Conservation (phyloP, 2,888 invertebrate genomes). For the Eupithecia abbreviata region DNA sequence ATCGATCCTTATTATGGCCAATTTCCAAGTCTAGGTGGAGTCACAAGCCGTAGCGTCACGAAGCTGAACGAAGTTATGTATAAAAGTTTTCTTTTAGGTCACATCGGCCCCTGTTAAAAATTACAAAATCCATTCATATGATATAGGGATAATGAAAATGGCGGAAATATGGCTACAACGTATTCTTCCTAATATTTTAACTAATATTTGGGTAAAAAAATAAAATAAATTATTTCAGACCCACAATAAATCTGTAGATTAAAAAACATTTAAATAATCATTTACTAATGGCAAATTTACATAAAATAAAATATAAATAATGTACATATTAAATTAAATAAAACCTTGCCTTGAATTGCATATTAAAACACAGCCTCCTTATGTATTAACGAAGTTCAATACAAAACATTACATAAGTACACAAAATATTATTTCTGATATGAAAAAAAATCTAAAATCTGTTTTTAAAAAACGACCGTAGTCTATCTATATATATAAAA, state of each 20-base stretch:
- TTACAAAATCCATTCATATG: no score
- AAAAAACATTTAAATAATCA: no score
- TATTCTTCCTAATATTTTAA: neutral
- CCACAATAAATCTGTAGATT: no score
- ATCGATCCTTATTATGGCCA: conserved; percentile 12
- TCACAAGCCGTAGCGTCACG: neutral
- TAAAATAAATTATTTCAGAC: no score
- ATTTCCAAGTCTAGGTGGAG: conserved; percentile 3
- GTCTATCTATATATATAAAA: no score
- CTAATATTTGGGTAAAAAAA: no score
- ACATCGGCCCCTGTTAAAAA: neutral
- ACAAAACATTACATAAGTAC: neutral
- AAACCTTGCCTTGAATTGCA: neutral
- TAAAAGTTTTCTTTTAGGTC: neutral
- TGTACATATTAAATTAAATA: no score
- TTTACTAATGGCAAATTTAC: no score
- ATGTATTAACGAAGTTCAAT: neutral
- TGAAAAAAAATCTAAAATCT: neutral
- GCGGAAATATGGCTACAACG: no score
- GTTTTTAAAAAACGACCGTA: neutral
- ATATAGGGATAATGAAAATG: neutral
- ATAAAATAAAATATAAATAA: no score
- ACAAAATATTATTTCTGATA: neutral
- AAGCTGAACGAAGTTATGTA: neutral
- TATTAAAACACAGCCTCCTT: neutral